Evolutionary conservation across 2,113 vertebrate species (phyloP).

Genomic region (Ceyx margarethae): DNA sequence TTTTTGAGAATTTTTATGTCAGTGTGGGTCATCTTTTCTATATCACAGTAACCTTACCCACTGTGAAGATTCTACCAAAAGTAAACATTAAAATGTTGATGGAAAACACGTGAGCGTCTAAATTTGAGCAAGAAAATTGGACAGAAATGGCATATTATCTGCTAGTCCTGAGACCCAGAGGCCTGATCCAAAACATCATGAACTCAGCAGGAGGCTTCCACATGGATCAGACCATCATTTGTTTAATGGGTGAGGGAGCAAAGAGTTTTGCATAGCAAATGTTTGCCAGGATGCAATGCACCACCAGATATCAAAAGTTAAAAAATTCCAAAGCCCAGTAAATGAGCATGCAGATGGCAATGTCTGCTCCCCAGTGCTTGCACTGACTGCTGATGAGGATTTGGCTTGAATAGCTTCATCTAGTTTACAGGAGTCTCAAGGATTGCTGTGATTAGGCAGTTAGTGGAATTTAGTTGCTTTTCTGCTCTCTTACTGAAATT

Average conservation of each 20-base stretch:
- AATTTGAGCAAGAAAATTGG: constrained; percentile 11
- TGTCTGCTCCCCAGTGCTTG: constrained; percentile 12
- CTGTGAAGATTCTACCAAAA: constrained; percentile 7
- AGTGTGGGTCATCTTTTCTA: constrained; percentile 9
- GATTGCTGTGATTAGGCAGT: neutral
- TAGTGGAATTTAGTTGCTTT: neutral
- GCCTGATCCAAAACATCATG: neutral
- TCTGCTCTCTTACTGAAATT: neutral
- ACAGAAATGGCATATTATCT: neutral
- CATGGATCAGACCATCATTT: constrained; percentile 18
- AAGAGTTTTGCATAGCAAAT: neutral
- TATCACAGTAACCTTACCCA: constrained; percentile 20
- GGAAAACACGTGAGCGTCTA: constrained; percentile 16
- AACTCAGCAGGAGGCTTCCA: constrained; percentile 29
- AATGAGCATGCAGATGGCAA: constrained; percentile 14
- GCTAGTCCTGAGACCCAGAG: neutral
- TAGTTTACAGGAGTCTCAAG: neutral
- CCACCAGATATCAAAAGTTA: constrained; percentile 17
- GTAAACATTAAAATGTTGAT: constrained; percentile 17
- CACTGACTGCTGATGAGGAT: constrained; percentile 18
- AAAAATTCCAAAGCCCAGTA: constrained; percentile 36
- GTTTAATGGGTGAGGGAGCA: constrained; percentile 7
- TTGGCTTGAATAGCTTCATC: constrained; percentile 6
- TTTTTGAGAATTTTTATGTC: neutral
- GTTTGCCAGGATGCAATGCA: neutral